Conservation (phyloP, 2,888 invertebrate species). For the Sicus ferrugineus region DNA sequence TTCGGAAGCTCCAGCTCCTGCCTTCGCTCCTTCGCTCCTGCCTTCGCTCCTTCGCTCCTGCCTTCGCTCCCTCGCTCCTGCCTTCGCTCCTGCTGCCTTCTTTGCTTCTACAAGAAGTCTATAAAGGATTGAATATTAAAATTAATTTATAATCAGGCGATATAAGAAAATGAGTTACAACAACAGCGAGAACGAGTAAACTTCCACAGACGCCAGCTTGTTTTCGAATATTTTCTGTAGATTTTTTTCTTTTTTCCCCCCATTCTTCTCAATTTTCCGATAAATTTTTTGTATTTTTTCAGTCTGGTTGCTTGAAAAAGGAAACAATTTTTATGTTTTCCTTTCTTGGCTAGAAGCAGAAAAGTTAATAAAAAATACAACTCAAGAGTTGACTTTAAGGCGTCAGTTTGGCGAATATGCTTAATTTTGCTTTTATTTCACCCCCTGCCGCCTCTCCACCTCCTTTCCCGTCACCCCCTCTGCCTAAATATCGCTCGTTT, state of each 20-base stretch:
- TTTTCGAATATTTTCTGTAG: conserved; percentile 1
- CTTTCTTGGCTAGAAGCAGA: background rate
- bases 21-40: background rate
- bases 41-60: background rate
- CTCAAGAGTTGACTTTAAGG: conserved; percentile 29
- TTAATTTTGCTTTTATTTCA: conserved; percentile 36
- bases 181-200: conserved; percentile 6
- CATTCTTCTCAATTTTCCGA: background rate
- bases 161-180: conserved; percentile 33
- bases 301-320: background rate
- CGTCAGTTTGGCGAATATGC: conserved; percentile 34
- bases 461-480: no score
- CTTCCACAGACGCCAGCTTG: conserved; percentile 25
- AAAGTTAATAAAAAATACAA: background rate
- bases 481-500: conserved; percentile 23
- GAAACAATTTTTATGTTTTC: conserved; percentile 21
- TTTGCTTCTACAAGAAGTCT: conserved; percentile 23
- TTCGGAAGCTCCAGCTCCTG: background rate
- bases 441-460: no score
- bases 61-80: background rate
- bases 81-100: background rate
- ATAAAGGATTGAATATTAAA: conserved; percentile 46
- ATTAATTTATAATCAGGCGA: conserved; percentile 47
- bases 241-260: conserved; percentile 17
- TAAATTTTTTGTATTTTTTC: background rate